These are phyloP conservation scores for Machaerirhynchus nigripectus DNA, from an alignment of 2,113 vertebrate genomes.

Conservation along the genomic window DNA sequence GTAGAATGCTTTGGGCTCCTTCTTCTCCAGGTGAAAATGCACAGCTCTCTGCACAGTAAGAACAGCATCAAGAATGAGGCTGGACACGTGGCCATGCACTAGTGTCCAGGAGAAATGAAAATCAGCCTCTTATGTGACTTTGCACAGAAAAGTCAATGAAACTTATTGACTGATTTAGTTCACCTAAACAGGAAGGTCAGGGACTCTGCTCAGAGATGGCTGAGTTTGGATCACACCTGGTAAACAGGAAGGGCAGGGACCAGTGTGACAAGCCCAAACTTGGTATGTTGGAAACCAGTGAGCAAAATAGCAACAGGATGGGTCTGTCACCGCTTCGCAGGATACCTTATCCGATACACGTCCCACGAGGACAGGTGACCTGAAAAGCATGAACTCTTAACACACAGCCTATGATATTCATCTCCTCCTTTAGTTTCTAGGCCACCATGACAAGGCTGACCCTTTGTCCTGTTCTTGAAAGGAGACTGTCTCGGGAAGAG, in stretches of 20 bases:
- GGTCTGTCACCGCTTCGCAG: not conserved
- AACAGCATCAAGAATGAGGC: not conserved
- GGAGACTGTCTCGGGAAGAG: not conserved
- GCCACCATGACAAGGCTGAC: not conserved
- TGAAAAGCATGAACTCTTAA: not conserved
- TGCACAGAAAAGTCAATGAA: not conserved
- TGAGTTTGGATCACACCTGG: not conserved
- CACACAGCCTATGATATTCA: not conserved
- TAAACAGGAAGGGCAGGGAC: slow-evolving; percentile 56
- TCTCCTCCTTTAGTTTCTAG: not conserved
- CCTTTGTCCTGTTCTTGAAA: not conserved
- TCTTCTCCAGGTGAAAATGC: slow-evolving; percentile 7
- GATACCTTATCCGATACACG: not conserved
- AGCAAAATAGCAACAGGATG: slow-evolving; percentile 47
- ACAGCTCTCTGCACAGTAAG: not conserved
- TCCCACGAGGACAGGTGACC: slow-evolving; percentile 19
- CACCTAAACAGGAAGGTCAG: not conserved
- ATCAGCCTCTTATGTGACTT: not conserved
- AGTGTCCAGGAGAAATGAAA: not conserved
- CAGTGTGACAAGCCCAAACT: not conserved
- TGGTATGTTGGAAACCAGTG: not conserved
- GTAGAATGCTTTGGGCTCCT: not conserved
- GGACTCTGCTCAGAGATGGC: not conserved
- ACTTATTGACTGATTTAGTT: not conserved
- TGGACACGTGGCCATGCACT: not conserved